Base-by-base conservation (phyloP, 1,140 invertebrate species). In the Lepidurus apus region DNA sequence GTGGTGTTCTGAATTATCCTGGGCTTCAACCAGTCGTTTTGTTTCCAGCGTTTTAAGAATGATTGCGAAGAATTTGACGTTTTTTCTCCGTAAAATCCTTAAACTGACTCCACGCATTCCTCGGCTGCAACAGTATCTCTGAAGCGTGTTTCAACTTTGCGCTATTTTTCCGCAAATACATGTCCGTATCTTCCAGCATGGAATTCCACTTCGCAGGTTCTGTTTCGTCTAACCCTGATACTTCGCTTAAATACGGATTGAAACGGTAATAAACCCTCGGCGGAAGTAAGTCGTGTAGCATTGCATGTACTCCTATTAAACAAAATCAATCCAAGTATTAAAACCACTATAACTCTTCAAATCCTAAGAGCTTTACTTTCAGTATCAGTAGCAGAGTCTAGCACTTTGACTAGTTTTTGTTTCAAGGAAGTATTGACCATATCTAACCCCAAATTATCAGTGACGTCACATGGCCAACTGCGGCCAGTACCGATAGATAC, bases 351-450 rank as follows among this genome's bases (percentile, higher is more conserved):
- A 9, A 42, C 17, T 7, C 9, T 79, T 78, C 26, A 17, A 80
- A 7, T 73, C 9, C 17, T 8, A 34, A 42, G 8, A 24, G 10
- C 75, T 78, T 81, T 86, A 93, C 92, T 90, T 90, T 95, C 93
- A 26, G 93, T 95, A 84, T 95, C 94, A 45, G 95, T 96, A 7
- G 95, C 95, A 84, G 93, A 95, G 81, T 96, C 93, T 42, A 97
- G 85, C 75, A 96, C 92, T 85, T 92, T 94, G 77, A 90, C 87
- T 82, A 96, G 91, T 85, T 95, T 95, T 80, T 91, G 90, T 84
- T 90, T 92, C 88, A 94, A 92, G 53, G 89, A 91, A 1, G 13
- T 74, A 84, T 82, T 81, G 81, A 78, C 74, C 26, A 74, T 78
- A 81, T 75, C 78, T 83, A 73, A 81, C 84, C 81, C 47, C 81